phyloP scores from a whole-genome alignment of 2,113 vertebrate species.

The Emydura subglobosa region DNA sequence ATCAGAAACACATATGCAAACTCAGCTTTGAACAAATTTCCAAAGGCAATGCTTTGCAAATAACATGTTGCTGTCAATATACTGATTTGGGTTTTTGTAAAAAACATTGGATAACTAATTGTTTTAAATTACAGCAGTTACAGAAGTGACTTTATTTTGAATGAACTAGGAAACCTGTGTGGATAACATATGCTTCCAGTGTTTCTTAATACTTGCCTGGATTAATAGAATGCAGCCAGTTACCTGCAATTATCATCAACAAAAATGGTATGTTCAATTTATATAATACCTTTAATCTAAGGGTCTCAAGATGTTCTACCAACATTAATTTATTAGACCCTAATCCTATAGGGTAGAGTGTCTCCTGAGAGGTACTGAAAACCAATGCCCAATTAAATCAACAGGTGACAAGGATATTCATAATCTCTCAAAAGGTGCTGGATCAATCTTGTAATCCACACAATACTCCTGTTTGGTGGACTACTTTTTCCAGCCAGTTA shows the following conservation, averaged over 20 bases:
- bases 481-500: constrained; percentile 33
- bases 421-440: background rate
- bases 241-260: constrained; percentile 42
- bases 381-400: constrained; percentile 1
- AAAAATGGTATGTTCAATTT: constrained; percentile 13
- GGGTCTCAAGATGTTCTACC: background rate
- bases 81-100: background rate
- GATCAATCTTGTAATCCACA: constrained; percentile 41
- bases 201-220: background rate
- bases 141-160: constrained; percentile 2
- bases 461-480: accelerated
- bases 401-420: constrained; percentile 6
- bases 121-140: background rate
- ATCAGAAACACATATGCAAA: background rate
- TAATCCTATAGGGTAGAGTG: constrained; percentile 30
- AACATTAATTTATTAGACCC: constrained; percentile 16
- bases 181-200: background rate
- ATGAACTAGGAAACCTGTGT: constrained; percentile 7
- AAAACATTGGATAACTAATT: constrained; percentile 9
- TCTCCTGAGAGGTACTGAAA: background rate
- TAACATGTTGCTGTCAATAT: background rate
- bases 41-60: background rate
- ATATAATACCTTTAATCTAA: background rate
- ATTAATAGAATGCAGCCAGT: constrained; percentile 7
- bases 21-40: background rate